phyloP scores from a whole-genome alignment of 2,888 invertebrate genomes.

The Xanthia togata region DNA sequence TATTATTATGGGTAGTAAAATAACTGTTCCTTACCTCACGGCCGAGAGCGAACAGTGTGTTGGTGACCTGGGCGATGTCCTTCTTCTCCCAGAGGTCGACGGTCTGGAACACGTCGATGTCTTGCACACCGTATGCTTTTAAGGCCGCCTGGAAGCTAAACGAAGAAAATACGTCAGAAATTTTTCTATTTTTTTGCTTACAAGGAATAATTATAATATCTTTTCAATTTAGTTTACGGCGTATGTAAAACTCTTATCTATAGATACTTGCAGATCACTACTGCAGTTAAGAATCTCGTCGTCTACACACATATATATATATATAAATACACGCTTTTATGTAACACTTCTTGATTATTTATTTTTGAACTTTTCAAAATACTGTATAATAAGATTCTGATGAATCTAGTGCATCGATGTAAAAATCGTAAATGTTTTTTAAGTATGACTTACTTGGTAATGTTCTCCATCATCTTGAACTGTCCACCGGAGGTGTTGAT shows the following conservation, averaged over 20 bases:
- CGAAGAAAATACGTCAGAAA: conserved; percentile 3
- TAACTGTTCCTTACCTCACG: conserved; percentile 91
- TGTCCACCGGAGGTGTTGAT: conserved; percentile 98
- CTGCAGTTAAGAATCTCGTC: not conserved
- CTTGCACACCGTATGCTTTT: conserved; percentile 96
- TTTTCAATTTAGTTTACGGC: conserved; percentile 5
- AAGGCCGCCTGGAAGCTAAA: conserved; percentile 95
- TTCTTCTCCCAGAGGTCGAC: conserved; percentile 99
- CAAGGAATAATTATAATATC: not conserved
- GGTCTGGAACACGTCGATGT: conserved; percentile 98
- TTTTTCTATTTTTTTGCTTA: not conserved
- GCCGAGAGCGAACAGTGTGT: conserved; percentile 96
- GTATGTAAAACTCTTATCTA: conserved; percentile 2
- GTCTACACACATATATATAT: not conserved
- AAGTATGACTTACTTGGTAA: conserved; percentile 94
- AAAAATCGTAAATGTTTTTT: not conserved
- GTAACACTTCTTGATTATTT: not conserved
- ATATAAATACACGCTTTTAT: no score
- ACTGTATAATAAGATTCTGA: not conserved
- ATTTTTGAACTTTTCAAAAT: not conserved
- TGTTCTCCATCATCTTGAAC: conserved; percentile 99
- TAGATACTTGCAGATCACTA: conserved; percentile 1
- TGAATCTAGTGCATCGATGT: not conserved
- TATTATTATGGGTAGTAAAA: conserved; percentile 15
- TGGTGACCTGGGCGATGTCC: conserved; percentile 96